Conservation (phyloP, 64 coral and sea anemone species). For the Montipora sp. region DNA sequence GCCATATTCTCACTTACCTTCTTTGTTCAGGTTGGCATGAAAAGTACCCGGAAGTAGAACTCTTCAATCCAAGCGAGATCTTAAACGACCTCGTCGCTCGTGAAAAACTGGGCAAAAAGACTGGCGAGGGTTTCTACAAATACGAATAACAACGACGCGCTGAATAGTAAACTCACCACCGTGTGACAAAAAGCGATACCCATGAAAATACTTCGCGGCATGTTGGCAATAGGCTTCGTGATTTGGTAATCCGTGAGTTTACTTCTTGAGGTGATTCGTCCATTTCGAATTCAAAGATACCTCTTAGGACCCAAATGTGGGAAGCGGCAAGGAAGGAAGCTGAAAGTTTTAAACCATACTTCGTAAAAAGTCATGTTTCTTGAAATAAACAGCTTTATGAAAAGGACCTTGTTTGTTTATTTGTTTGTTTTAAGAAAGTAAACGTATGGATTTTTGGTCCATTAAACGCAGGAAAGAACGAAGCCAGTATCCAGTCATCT, state of each 20-base stretch:
- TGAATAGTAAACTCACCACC: background rate
- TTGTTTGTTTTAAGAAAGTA: too few relatives aligned
- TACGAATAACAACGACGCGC: slow-evolving; percentile 51
- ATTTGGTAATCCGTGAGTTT: background rate
- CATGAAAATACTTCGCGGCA: background rate
- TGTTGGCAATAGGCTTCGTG: background rate
- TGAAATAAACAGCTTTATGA: too few relatives aligned
- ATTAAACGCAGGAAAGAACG: too few relatives aligned
- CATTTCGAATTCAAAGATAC: background rate
- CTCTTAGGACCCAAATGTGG: too few relatives aligned
- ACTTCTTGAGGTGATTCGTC: background rate
- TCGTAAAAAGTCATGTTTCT: too few relatives aligned
- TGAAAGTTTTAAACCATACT: too few relatives aligned
- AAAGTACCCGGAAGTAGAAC: slow-evolving; percentile 78
- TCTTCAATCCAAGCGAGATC: slow-evolving; percentile 84
- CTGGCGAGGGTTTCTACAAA: slow-evolving; percentile 96
- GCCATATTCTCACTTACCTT: background rate
- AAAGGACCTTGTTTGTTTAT: too few relatives aligned
- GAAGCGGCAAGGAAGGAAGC: too few relatives aligned
- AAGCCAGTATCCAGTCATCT: too few relatives aligned
- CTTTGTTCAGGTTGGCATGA: slow-evolving; percentile 84
- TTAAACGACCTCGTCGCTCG: slow-evolving; percentile 90
- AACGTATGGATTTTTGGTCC: too few relatives aligned
- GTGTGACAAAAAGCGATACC: background rate
- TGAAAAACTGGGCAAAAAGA: slow-evolving; percentile 89